Evolutionary conservation across 2,888 invertebrate species (phyloP).

Genomic region (Venusia cambrica): DNA sequence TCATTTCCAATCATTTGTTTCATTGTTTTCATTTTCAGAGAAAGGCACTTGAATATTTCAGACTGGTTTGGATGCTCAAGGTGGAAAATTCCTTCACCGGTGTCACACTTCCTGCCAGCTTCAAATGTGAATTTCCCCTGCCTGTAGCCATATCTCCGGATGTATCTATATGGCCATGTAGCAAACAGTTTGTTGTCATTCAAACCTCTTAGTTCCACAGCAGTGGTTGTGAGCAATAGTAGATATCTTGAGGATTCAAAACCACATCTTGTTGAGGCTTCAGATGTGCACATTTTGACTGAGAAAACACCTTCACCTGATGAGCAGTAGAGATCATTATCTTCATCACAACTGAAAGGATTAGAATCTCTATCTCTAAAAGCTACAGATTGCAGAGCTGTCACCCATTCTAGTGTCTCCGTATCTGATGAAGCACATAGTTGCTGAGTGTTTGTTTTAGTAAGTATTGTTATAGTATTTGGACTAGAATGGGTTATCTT

Average conservation of each 20-base stretch:
- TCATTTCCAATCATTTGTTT: conserved; percentile 89
- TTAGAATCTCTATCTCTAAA: conserved; percentile 85
- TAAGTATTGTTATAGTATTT: conserved; percentile 85
- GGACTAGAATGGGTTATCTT: conserved; percentile 87
- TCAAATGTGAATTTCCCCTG: conserved; percentile 93
- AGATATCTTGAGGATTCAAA: conserved; percentile 87
- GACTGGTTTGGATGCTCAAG: conserved; percentile 91
- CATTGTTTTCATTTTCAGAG: conserved; percentile 93
- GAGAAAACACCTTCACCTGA: conserved; percentile 91
- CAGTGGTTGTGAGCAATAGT: conserved; percentile 86
- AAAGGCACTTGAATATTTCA: conserved; percentile 90
- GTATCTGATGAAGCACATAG: conserved; percentile 82
- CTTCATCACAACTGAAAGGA: conserved; percentile 87
- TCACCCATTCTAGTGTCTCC: conserved; percentile 89
- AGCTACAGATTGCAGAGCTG: conserved; percentile 89
- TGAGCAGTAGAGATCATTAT: conserved; percentile 93
- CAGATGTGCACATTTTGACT: conserved; percentile 88
- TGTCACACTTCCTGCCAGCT: conserved; percentile 92
- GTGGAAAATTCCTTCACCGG: conserved; percentile 91
- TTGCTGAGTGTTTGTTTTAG: conserved; percentile 86
- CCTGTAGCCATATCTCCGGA: conserved; percentile 91
- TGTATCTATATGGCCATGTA: conserved; percentile 92
- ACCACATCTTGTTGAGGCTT: conserved; percentile 88
- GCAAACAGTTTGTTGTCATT: conserved; percentile 84
- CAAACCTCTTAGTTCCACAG: conserved; percentile 86